phyloP scores from a whole-genome alignment of 2,797 vertebrate species.

The Pipistrellus nathusii region DNA sequence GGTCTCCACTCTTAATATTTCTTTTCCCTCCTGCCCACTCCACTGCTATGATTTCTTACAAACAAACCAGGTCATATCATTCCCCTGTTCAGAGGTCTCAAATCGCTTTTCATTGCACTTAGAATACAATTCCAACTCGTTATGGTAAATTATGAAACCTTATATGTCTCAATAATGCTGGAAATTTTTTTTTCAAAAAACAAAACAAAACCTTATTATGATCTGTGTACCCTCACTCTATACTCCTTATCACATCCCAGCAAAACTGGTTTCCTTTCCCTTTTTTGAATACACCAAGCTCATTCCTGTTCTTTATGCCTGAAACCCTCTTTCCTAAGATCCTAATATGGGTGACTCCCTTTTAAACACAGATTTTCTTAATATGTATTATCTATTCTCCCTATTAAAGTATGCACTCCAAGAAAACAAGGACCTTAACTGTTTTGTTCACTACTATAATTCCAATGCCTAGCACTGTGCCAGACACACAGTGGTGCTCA shows the following conservation, averaged over 20 bases:
- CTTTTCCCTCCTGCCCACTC: not conserved
- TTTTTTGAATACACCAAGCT: not conserved
- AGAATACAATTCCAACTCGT: constrained; percentile 39
- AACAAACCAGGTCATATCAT: not conserved
- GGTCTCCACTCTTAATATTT: not conserved
- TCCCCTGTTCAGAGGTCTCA: not conserved
- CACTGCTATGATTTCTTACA: not conserved
- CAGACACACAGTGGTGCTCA: not conserved
- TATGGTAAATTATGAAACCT: constrained; percentile 5
- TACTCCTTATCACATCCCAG: constrained; percentile 23
- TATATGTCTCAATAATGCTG: not conserved
- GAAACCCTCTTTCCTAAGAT: constrained; percentile 18
- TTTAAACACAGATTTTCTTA: constrained; percentile 35
- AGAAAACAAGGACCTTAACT: not conserved
- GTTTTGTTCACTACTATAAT: constrained; percentile 45
- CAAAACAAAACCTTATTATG: not conserved
- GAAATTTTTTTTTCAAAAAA: not conserved
- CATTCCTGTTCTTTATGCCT: not conserved
- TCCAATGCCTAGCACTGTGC: not conserved
- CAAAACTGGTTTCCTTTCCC: constrained; percentile 38
- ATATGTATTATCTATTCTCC: not conserved
- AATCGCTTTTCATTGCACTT: constrained; percentile 30
- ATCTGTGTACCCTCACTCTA: constrained; percentile 17
- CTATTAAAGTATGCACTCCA: constrained; percentile 39
- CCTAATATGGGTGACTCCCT: not conserved